Evolutionary conservation across 2,797 vertebrate genomes (phyloP).

Genomic region (Microcaecilia unicolor): DNA sequence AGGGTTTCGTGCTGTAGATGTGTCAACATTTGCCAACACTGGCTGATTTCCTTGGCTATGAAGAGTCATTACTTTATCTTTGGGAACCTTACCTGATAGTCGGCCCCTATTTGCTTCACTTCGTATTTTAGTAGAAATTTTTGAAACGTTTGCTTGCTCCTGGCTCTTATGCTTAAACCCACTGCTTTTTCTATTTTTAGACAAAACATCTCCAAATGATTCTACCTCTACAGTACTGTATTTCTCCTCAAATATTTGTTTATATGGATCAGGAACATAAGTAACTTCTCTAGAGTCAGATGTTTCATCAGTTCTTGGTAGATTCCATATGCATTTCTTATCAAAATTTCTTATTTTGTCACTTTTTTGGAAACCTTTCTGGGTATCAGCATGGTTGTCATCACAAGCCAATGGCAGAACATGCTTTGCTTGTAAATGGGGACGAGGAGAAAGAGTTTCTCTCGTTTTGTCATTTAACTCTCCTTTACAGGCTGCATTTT

Average conservation of each 20-base stretch:
- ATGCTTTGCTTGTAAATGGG: not conserved
- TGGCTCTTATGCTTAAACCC: no score
- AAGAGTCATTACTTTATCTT: not conserved
- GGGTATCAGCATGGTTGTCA: no score
- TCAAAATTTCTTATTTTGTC: conserved; percentile 1
- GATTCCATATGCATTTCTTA: conserved; percentile 25
- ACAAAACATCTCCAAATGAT: no score
- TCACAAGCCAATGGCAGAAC: no score
- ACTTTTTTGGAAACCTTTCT: not conserved
- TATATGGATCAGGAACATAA: conserved; percentile 9
- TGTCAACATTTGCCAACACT: conserved; percentile 26
- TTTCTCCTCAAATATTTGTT: no score
- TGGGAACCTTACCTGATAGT: not conserved
- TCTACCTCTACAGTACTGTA: no score
- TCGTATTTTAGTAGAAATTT: not conserved
- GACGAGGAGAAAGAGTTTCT: not conserved
- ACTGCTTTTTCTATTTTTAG: no score
- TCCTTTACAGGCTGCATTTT: not conserved
- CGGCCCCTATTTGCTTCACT: not conserved
- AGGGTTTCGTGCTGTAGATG: conserved; percentile 29
- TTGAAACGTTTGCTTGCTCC: no score
- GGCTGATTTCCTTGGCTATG: conserved; percentile 6
- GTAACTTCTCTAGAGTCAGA: conserved; percentile 8
- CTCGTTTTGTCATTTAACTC: not conserved
- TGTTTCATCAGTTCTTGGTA: conserved; percentile 7